phyloP scores from a whole-genome alignment of 2,113 vertebrate genomes.

The Platycercus adscitus region DNA sequence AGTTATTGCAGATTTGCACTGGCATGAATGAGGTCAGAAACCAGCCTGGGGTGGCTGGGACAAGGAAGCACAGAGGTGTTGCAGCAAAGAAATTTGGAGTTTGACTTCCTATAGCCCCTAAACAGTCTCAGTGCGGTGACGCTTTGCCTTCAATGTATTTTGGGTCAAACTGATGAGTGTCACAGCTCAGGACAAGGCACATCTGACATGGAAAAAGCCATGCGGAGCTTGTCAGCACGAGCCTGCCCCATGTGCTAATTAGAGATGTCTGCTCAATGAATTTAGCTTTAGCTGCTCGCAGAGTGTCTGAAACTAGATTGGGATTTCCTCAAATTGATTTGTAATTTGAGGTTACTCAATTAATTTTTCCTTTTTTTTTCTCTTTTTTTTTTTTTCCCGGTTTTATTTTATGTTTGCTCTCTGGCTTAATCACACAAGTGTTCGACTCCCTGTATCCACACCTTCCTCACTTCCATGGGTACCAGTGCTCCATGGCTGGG shows the following conservation, averaged over 20 bases:
- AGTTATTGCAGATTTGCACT: constrained; percentile 57
- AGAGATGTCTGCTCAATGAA: constrained; percentile 47
- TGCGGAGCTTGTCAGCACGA: not conserved
- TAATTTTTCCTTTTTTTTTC: not conserved
- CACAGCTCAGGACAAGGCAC: not conserved
- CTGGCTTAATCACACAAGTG: not conserved
- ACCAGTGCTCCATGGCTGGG: accelerated
- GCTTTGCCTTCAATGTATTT: not conserved
- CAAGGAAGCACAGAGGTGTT: not conserved
- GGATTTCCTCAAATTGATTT: constrained; percentile 70
- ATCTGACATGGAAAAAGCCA: not conserved
- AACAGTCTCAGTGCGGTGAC: accelerated
- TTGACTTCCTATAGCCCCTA: not conserved
- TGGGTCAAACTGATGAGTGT: constrained; percentile 13
- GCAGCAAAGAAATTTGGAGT: not conserved
- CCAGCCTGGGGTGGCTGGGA: constrained; percentile 48
- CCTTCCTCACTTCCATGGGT: not conserved
- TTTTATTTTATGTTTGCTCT: not conserved
- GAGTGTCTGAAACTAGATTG: constrained; percentile 44
- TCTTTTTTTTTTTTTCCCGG: no score
- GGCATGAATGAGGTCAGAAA: constrained; percentile 66
- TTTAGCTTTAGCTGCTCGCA: not conserved
- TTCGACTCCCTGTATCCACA: accelerated
- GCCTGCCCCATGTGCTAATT: constrained; percentile 17
- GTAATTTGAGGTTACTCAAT: constrained; percentile 72